A percentile compares a stretch with the other conserved stretches of the same genome.
These are phyloP conservation scores for Parus major DNA, from an alignment of 2,113 vertebrate species.

Conservation along the genomic window DNA sequence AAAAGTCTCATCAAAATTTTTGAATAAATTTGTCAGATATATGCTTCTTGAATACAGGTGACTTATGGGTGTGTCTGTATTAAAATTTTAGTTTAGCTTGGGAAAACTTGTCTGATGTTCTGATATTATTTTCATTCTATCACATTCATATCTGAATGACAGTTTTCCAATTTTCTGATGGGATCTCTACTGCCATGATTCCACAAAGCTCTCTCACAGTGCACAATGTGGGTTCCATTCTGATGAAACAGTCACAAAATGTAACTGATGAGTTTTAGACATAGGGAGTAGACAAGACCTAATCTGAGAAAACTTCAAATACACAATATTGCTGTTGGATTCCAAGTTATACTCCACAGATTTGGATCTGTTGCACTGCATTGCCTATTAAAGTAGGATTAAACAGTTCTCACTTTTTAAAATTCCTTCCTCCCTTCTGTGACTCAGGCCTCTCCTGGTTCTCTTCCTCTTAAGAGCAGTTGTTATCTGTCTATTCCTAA, in stretches of 20 bases:
- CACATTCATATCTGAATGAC: not conserved
- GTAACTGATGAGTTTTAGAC: not conserved
- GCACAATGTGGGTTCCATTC: not conserved
- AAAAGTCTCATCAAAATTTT: not conserved
- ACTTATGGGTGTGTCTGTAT: not conserved
- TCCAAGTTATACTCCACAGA: not conserved
- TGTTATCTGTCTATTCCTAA: not conserved
- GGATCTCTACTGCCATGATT: not conserved
- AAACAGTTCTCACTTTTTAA: not conserved
- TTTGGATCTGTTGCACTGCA: not conserved
- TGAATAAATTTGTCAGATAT: not conserved
- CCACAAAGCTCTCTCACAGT: not conserved
- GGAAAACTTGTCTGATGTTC: not conserved
- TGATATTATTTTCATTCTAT: not conserved
- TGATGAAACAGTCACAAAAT: not conserved
- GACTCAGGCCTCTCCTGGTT: not conserved
- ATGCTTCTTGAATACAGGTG: not conserved
- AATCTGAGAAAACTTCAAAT: not conserved
- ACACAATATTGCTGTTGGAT: not conserved
- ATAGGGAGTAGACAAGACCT: not conserved
- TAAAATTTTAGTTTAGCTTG: not conserved
- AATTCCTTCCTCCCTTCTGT: not conserved
- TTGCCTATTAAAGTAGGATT: not conserved
- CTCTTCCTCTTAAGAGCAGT: not conserved
- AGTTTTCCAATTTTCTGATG: not conserved